Evolutionary conservation across 2,797 vertebrate species (phyloP), one percentile per base, ranked within the genome.

Genomic region (Cyclopterus lumpus): DNA sequence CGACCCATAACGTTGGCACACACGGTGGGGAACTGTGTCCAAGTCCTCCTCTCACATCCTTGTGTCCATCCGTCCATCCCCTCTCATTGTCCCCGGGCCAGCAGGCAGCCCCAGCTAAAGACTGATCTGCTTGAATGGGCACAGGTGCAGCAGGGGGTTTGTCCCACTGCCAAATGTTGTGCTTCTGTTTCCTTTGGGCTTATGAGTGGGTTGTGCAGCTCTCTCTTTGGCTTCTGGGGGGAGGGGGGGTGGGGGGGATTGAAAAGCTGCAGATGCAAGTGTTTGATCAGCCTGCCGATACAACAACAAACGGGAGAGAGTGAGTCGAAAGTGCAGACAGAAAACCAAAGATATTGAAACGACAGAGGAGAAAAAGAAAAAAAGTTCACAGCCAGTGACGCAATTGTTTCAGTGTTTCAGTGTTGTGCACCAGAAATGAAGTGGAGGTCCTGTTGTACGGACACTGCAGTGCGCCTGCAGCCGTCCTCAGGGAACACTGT

Each of bases 131-230:
- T 83, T 92, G 91, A 93, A 89, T 72, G 82, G 81, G 79, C 88
- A 91, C 91, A 93, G 92, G 93, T 95, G 89, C 87, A 82, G 90
- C 83, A 83, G 92, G 88, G 87, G 89, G 82, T 80, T 84, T 89
- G 82, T 86, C 82, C 76, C 73, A 22, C 81, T 92, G 93, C 92
- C 94, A 94, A 92, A 91, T 90, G 71, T 79, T 84, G 84, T 85
- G 82, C 73, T 79, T 88, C 76, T 80, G 79, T 89, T 90, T 91
- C 86, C 84, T 86, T 84, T 87, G 69, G 85, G 89, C 86, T 89
- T 76, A 75, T 71, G 70, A 80, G 73, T 80, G 78, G 83, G 78
- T 89, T 85, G 68, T 71, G 82, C 68, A 46, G 78, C 74, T 75
- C 65, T 85, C 68, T 82, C 20, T 69, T 76, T 83, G 28, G 58